Evolutionary conservation across 1,140 invertebrate genomes (phyloP), one percentile per base, ranked within the genome.

Genomic region (Sycobia sp.): DNA sequence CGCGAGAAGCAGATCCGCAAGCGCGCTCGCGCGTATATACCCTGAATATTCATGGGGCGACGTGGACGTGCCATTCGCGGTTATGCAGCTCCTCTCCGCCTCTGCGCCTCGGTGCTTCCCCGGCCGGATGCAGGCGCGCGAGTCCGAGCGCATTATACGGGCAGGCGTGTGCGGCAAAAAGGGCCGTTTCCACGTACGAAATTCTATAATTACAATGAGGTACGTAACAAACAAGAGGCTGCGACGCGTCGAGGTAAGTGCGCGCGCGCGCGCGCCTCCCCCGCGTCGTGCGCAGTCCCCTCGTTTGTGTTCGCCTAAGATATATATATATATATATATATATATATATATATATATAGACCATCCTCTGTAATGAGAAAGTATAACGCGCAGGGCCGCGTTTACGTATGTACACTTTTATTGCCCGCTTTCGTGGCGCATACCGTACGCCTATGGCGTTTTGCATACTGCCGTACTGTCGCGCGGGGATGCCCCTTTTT

Each of bases 151-250:
- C n/a, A n/a, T n/a, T n/a, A n/a, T n/a, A 5, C 14, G 3, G 16
- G 43, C 43, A 46, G 25, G 25, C 43, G n/a, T n/a, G n/a, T n/a
- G n/a, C n/a, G n/a, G 3, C 22, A 25, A 47, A n/a, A 55, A 43
- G 38, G 23, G 38, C n/a, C n/a, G 16, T 55, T 55, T 55, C 53
- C 25, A 20, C 25, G 25, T 43, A 18, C 43, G 25, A 56, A 56
- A 56, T 44, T 43, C 55, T 57, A n/a, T n/a, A 57, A 57, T 57
- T 57, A 43, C 55, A 13, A 57, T 43, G 41, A 54, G 51, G 51
- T 22, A 41, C n/a, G n/a, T n/a, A n/a, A n/a, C n/a, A n/a, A n/a
- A n/a, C n/a, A 51, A 51, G 49, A 29, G 49, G 49, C 32, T 23
- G 38, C 38, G 49, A 51, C 49, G 23, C 49, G 18, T 36, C 8